Conservation (phyloP, 2,113 vertebrate species). For the Meles meles region DNA sequence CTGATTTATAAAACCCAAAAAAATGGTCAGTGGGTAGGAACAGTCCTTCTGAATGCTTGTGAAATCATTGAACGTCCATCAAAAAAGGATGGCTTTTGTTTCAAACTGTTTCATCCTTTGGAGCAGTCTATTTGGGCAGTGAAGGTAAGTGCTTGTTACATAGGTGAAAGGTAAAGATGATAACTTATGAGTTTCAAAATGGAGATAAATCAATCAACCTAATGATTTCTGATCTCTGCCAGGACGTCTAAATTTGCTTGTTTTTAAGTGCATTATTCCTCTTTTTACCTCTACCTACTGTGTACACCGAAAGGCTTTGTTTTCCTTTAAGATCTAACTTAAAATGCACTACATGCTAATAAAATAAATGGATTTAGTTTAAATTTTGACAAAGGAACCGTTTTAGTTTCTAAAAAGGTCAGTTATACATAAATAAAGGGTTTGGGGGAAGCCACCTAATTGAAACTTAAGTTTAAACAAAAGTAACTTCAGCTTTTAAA, state of each 20-base stretch:
- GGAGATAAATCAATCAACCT: neutral
- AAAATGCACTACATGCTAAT: neutral
- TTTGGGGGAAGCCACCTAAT: neutral
- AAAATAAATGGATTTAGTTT: neutral
- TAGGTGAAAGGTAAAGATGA: neutral
- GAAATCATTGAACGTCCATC: slow-evolving; percentile 99
- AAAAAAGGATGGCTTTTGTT: slow-evolving; percentile 99
- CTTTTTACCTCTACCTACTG: neutral
- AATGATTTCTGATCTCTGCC: neutral
- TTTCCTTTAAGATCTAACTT: neutral
- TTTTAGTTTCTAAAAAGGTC: neutral
- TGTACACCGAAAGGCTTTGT: neutral
- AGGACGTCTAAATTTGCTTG: neutral
- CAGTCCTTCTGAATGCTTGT: slow-evolving; percentile 97
- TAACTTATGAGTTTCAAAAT: neutral
- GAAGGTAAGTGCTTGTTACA: slow-evolving; percentile 85
- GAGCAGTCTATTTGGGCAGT: slow-evolving; percentile 99
- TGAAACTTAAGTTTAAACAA: neutral
- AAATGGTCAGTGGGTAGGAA: slow-evolving; percentile 99
- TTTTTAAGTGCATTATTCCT: neutral
- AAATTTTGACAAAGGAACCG: neutral
- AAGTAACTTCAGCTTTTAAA: neutral
- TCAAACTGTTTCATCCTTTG: slow-evolving; percentile 98
- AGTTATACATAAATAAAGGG: neutral
- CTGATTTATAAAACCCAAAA: slow-evolving; percentile 98